Percentiles rank a stretch among this genome's conserved stretches.
These are phyloP conservation scores for Schizothorax lantsangensis DNA, from an alignment of 2,797 vertebrate genomes.

Conservation along the genomic window DNA sequence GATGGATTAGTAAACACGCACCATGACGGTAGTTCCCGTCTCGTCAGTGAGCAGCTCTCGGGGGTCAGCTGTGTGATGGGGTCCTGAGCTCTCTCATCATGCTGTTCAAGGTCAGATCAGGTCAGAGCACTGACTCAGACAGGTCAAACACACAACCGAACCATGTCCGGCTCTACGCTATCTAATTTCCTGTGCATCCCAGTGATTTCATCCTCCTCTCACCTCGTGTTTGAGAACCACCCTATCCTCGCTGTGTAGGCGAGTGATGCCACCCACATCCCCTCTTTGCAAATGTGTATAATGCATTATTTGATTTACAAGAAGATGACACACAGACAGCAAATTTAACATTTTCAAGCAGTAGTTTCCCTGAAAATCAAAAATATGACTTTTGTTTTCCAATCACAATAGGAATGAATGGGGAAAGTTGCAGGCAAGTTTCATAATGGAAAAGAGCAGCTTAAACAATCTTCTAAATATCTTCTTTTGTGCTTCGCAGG, in stretches of 20 bases:
- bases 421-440: neutral
- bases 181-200: conserved; percentile 30
- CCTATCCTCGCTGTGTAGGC: neutral
- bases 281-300: neutral
- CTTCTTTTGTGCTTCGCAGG: neutral
- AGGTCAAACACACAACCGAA: conserved; percentile 24
- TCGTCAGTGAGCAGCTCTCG: neutral
- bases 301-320: neutral
- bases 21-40: neutral
- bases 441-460: neutral
- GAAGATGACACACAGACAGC: neutral
- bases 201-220: conserved; percentile 21
- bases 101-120: neutral
- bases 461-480: neutral
- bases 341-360: neutral
- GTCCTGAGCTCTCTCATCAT: conserved; percentile 13
- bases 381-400: neutral
- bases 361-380: neutral
- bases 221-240: conserved; percentile 29
- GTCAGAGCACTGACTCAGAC: conserved; percentile 6
- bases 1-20: neutral
- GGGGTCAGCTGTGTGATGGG: conserved; percentile 55
- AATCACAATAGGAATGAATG: neutral
- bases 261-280: neutral
- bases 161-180: neutral